phyloP scores from a whole-genome alignment of 2,888 invertebrate species.

The Dioctria rufipes region DNA sequence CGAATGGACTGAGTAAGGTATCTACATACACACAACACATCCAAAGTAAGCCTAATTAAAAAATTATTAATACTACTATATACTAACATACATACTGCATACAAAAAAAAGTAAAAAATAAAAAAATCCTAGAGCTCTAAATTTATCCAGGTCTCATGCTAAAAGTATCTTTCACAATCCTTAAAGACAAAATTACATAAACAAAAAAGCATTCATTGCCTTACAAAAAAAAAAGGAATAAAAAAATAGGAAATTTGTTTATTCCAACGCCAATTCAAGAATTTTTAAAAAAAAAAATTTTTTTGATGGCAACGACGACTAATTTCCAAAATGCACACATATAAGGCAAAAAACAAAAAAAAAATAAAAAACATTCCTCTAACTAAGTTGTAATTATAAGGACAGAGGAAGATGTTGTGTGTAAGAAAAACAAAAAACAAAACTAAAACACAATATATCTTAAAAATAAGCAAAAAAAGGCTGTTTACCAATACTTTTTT shows the following conservation, averaged over 20 bases:
- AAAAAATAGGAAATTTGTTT: too few relatives aligned
- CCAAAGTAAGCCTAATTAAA: too few relatives aligned
- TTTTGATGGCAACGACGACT: neutral
- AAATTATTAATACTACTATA: too few relatives aligned
- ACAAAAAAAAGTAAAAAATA: too few relatives aligned
- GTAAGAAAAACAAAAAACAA: neutral
- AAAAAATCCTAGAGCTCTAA: neutral
- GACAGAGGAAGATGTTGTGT: neutral
- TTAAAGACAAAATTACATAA: too few relatives aligned
- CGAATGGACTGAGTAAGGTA: conserved; percentile 1
- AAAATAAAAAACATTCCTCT: neutral
- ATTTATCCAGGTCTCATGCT: neutral
- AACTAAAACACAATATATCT: conserved; percentile 14
- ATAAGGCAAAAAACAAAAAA: too few relatives aligned
- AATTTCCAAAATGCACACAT: neutral
- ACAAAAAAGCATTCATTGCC: neutral
- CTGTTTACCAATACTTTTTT: conserved; percentile 44
- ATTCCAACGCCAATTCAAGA: too few relatives aligned
- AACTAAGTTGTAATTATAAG: too few relatives aligned
- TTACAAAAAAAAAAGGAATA: neutral
- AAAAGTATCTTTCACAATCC: too few relatives aligned
- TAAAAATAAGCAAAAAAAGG: conserved; percentile 32
- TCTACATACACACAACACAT: neutral
- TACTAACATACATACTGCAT: too few relatives aligned
- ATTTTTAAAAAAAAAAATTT: too few relatives aligned